phyloP scores from a whole-genome alignment of 2,888 invertebrate genomes.

The Amiota communis region DNA sequence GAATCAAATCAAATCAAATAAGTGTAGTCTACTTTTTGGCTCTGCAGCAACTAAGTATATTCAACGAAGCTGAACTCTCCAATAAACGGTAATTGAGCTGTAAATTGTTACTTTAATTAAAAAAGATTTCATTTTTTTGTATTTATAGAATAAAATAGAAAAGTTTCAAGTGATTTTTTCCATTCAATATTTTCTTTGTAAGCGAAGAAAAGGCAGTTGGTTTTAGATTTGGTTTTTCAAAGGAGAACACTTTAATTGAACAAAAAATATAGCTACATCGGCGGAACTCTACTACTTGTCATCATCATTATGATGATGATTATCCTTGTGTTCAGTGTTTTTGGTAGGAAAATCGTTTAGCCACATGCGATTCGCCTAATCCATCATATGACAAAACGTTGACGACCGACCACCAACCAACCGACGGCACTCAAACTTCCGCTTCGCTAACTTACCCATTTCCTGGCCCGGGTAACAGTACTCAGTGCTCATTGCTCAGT shows the following conservation, averaged over 20 bases:
- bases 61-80: constrained; percentile 28
- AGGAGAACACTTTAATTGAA: too few relatives aligned
- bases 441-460: neutral
- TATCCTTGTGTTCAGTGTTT: too few relatives aligned
- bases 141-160: too few relatives aligned
- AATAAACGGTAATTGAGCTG: constrained; percentile 57
- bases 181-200: neutral
- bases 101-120: constrained; percentile 53
- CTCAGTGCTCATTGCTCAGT: too few relatives aligned
- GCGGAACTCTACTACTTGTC: too few relatives aligned
- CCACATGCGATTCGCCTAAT: neutral
- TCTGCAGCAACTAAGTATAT: neutral
- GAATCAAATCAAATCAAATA: constrained; percentile 38
- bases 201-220: neutral
- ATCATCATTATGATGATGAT: too few relatives aligned
- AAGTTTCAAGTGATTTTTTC: neutral
- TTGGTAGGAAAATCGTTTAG: too few relatives aligned
- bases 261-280: too few relatives aligned
- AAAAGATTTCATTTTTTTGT: constrained; percentile 23
- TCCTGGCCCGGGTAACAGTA: too few relatives aligned
- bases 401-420: neutral
- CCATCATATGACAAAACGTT: constrained; percentile 7
- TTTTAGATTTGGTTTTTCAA: neutral
- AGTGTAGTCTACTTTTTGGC: constrained; percentile 19
- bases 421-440: neutral